phyloP scores from a whole-genome alignment of 2,797 vertebrate genomes.

The Bufotes viridis region DNA sequence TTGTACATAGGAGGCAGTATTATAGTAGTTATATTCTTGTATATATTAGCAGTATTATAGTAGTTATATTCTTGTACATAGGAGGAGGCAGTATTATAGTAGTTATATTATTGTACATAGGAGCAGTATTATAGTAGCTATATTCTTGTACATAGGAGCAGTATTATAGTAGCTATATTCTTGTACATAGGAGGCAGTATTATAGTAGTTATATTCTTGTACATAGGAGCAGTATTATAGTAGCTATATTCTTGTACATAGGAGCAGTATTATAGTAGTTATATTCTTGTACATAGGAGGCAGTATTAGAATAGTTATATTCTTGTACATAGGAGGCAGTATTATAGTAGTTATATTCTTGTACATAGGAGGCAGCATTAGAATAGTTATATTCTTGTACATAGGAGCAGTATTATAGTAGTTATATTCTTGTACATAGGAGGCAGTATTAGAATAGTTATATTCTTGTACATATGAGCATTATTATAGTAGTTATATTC shows the following conservation, averaged over 20 bases:
- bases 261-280: no score
- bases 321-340: neutral
- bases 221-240: neutral
- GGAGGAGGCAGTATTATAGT: neutral
- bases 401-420: neutral
- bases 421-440: neutral
- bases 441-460: conserved; percentile 1
- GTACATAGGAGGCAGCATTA: neutral
- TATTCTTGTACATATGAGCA: neutral
- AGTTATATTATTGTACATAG: neutral
- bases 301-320: neutral
- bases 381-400: neutral
- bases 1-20: neutral
- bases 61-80: neutral
- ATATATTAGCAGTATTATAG: neutral
- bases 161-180: conserved; percentile 6
- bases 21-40: conserved; percentile 1
- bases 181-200: no score
- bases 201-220: no score
- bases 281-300: neutral
- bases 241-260: neutral
- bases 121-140: conserved; percentile 5
- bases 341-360: neutral
- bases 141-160: neutral
- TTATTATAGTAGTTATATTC: neutral